phyloP scores from a whole-genome alignment of 2,888 invertebrate species.

The Lepidocyrtinus sp. region DNA sequence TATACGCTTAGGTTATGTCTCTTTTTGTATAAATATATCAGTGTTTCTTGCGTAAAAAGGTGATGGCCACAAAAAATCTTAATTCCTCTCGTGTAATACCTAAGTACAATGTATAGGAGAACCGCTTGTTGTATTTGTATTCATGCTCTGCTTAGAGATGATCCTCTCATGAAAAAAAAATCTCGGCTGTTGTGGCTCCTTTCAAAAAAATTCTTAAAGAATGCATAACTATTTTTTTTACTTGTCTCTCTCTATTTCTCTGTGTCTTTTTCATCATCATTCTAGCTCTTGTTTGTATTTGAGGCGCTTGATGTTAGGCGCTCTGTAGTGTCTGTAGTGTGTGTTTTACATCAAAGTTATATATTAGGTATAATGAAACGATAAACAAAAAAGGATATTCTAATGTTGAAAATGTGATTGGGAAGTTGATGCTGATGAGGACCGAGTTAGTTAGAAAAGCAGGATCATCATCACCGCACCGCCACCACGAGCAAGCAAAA shows the following conservation, averaged over 20 bases:
- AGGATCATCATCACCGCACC: neutral
- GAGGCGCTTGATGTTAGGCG: neutral
- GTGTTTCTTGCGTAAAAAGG: constrained; percentile 1
- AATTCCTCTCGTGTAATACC: constrained; percentile 6
- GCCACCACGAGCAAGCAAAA: neutral
- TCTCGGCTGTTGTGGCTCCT: constrained; percentile 40
- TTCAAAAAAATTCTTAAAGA: constrained; percentile 51
- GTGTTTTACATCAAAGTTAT: neutral
- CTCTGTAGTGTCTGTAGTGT: neutral
- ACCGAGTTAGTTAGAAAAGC: neutral
- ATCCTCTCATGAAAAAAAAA: constrained; percentile 26
- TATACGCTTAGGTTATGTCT: too few species aligned
- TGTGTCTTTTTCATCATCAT: too few species aligned
- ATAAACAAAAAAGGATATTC: neutral
- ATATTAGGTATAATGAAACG: neutral
- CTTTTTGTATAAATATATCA: too few species aligned
- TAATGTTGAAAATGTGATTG: neutral
- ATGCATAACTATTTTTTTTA: constrained; percentile 52
- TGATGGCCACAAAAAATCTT: constrained; percentile 7
- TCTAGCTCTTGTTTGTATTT: neutral
- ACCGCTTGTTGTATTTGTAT: constrained; percentile 9
- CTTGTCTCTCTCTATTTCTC: too few species aligned
- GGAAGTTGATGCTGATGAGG: neutral
- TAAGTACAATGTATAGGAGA: neutral
- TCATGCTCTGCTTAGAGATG: neutral